phyloP scores from a whole-genome alignment of 2,888 invertebrate species.

The Tryphoninae sp. region DNA sequence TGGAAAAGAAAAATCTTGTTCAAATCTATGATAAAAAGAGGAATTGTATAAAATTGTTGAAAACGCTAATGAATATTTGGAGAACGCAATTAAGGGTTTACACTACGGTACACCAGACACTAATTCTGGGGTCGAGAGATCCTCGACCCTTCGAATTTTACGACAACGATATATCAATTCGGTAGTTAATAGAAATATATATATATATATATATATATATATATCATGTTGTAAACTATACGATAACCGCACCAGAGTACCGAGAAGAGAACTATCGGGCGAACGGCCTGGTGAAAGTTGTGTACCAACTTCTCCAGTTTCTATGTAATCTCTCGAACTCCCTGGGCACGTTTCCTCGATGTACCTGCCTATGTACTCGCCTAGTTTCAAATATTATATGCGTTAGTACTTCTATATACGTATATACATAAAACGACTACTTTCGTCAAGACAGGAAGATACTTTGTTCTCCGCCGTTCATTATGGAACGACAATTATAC shows the following conservation, averaged over 20 bases:
- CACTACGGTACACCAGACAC: too few relatives aligned
- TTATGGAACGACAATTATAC: too few relatives aligned
- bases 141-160: too few relatives aligned
- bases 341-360: conserved; percentile 8
- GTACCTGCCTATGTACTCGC: conserved; percentile 4
- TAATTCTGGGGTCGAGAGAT: too few relatives aligned
- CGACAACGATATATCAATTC: too few relatives aligned
- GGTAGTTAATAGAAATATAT: neutral
- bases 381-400: conserved; percentile 33
- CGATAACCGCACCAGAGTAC: conserved; percentile 57
- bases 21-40: neutral
- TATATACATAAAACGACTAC: neutral
- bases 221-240: conserved; percentile 36
- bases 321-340: conserved; percentile 37
- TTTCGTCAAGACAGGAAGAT: too few relatives aligned
- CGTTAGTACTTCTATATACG: neutral
- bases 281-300: conserved; percentile 60
- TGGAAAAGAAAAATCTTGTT: neutral
- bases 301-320: conserved; percentile 60
- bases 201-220: neutral
- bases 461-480: too few relatives aligned
- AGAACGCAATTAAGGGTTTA: too few relatives aligned
- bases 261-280: conserved; percentile 31
- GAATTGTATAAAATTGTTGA: too few relatives aligned
- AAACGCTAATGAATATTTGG: too few relatives aligned